Evolutionary conservation across 2,888 invertebrate genomes (phyloP).

Genomic region (Caenorhabditis japonica): DNA sequence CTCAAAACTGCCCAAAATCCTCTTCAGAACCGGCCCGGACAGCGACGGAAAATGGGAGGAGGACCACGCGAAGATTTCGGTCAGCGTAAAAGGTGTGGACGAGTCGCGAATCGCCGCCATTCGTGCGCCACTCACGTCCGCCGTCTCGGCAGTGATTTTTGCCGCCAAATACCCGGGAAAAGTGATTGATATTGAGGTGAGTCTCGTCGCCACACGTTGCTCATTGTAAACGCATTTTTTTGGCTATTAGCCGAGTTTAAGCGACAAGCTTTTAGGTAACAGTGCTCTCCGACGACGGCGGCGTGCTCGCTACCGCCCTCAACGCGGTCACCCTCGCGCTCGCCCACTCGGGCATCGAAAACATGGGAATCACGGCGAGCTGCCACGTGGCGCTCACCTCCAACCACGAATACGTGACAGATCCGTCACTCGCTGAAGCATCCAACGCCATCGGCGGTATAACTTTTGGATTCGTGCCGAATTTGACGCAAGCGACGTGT

Average conservation of each 20-base stretch:
- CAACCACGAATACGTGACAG: conserved; percentile 28
- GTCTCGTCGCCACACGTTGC: no score
- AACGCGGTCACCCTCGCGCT: conserved; percentile 58
- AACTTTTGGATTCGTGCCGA: conserved; percentile 34
- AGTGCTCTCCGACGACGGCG: conserved; percentile 60
- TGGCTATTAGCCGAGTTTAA: no score
- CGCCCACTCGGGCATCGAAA: conserved; percentile 61
- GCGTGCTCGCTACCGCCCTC: conserved; percentile 55
- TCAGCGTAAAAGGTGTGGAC: conserved; percentile 42
- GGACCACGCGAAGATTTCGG: conserved; percentile 35
- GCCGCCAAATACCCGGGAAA: conserved; percentile 60
- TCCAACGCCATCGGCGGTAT: conserved; percentile 17
- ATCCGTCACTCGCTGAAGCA: conserved; percentile 19
- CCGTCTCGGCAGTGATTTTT: conserved; percentile 54
- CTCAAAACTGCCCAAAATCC: no score
- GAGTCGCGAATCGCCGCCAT: conserved; percentile 36
- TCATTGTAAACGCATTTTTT: no score
- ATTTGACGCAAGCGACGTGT: conserved; percentile 30
- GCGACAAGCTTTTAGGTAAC: conserved; percentile 30
- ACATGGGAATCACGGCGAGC: conserved; percentile 34
- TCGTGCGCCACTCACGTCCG: conserved; percentile 55
- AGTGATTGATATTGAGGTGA: conserved; percentile 55
- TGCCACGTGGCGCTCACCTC: conserved; percentile 23
- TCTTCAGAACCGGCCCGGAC: conserved; percentile 45
- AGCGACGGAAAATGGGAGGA: conserved; percentile 55